These are phyloP conservation scores for Rhinatrema bivittatum DNA, from an alignment of 2,797 vertebrate species.

Conservation along the genomic window DNA sequence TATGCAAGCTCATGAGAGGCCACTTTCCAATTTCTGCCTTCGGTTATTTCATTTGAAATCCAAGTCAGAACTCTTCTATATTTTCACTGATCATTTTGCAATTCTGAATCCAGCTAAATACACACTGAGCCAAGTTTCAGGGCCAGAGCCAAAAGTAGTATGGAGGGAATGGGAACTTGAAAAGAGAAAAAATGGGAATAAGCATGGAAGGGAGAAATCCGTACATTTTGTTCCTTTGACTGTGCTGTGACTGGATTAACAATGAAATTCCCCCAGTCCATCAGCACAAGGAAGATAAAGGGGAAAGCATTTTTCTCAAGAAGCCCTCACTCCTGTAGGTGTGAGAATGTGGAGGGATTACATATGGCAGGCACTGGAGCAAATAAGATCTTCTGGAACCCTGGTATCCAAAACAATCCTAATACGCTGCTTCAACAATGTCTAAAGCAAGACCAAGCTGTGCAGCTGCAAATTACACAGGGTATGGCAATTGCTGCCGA, in stretches of 20 bases:
- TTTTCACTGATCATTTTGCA: too few relatives aligned
- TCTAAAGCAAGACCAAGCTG: background rate
- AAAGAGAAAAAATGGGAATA: too few relatives aligned
- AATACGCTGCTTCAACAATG: constrained; percentile 12
- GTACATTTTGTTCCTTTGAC: constrained; percentile 6
- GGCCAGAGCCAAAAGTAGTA: too few relatives aligned
- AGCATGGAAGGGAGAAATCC: too few relatives aligned
- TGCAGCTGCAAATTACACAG: constrained; percentile 10
- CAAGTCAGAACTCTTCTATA: too few relatives aligned
- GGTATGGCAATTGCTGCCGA: too few relatives aligned
- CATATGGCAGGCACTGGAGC: constrained; percentile 7
- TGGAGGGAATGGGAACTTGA: too few relatives aligned
- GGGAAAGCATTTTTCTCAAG: background rate
- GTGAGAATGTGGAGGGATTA: background rate
- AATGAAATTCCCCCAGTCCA: background rate
- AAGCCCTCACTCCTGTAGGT: background rate
- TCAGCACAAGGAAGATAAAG: constrained; percentile 5
- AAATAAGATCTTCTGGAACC: constrained; percentile 26
- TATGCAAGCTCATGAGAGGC: too few relatives aligned
- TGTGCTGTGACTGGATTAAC: constrained; percentile 10
- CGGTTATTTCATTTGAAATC: too few relatives aligned
- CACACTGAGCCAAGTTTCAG: too few relatives aligned
- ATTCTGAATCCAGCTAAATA: too few relatives aligned
- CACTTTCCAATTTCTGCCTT: too few relatives aligned
- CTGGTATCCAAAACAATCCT: constrained; percentile 16